Percentiles rank a stretch among this genome's conserved stretches.
Conservation (phyloP, 1,140 invertebrate genomes). For the Pomacea maculata region DNA sequence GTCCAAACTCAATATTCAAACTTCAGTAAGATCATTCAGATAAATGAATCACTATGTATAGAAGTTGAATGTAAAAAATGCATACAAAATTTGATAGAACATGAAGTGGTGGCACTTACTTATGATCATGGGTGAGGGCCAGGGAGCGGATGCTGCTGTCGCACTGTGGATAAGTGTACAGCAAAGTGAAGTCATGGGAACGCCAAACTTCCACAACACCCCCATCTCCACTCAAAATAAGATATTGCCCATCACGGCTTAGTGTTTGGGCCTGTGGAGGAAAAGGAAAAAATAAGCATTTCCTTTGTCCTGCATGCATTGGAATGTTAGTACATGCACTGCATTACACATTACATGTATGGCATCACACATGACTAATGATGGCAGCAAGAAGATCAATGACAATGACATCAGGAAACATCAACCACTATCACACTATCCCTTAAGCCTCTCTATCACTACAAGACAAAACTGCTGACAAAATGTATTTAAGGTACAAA, state of each 20-base stretch:
- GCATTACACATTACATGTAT: too few species aligned
- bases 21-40: not conserved
- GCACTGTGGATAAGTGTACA: conserved; percentile 97
- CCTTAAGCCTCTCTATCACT: too few species aligned
- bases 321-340: too few species aligned
- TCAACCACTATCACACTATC: too few species aligned
- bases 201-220: conserved; percentile 98
- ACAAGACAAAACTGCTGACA: too few species aligned
- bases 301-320: too few species aligned
- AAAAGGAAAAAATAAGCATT: too few species aligned
- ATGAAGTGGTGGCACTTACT: conserved; percentile 74
- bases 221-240: conserved; percentile 92
- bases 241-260: conserved; percentile 97
- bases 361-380: too few species aligned
- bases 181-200: conserved; percentile 93
- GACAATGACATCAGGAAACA: too few species aligned
- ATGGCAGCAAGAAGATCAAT: too few species aligned
- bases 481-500: too few species aligned
- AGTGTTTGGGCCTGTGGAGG: conserved; percentile 83
- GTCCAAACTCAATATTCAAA: not conserved
- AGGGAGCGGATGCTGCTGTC: conserved; percentile 92
- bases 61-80: not conserved
- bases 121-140: conserved; percentile 95
- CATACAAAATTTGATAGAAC: too few species aligned
- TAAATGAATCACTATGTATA: not conserved